phyloP scores from a whole-genome alignment of 53 echinoderm and acorn worm species.

The Stichopus horrens region DNA sequence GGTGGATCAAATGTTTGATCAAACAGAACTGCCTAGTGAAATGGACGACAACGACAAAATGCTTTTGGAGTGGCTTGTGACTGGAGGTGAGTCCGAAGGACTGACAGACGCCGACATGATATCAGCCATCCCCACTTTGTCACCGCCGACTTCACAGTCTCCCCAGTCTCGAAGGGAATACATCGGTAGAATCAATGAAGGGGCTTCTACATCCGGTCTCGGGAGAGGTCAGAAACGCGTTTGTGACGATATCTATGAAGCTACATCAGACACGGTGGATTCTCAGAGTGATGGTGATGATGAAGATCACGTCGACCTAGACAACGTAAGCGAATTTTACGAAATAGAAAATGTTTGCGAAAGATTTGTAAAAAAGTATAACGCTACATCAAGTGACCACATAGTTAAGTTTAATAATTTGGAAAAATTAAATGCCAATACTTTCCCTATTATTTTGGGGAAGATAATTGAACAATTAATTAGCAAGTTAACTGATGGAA shows the following conservation, averaged over 20 bases:
- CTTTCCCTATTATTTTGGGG: too few relatives aligned
- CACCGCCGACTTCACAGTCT: not conserved
- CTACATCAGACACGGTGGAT: not conserved
- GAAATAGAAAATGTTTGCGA: not conserved
- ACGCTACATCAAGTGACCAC: not conserved
- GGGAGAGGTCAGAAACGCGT: not conserved
- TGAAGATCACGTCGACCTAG: not conserved
- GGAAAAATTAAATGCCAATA: too few relatives aligned
- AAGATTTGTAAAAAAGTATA: slow-evolving; percentile 41
- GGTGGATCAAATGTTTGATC: not conserved
- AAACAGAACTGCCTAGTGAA: not conserved
- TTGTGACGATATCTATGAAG: not conserved
- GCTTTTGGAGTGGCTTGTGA: not conserved
- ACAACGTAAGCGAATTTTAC: slow-evolving; percentile 15
- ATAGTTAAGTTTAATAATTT: too few relatives aligned
- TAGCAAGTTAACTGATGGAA: too few relatives aligned
- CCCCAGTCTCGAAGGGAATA: too few relatives aligned
- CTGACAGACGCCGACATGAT: not conserved
- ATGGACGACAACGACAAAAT: not conserved
- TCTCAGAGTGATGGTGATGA: not conserved
- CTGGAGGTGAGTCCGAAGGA: not conserved
- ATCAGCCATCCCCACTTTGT: not conserved
- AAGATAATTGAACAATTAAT: too few relatives aligned
- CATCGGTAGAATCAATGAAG: not conserved
- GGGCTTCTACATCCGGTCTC: not conserved